Conservation (phyloP, 2,113 vertebrate genomes). For the Dendropsophus ebraccatus region DNA sequence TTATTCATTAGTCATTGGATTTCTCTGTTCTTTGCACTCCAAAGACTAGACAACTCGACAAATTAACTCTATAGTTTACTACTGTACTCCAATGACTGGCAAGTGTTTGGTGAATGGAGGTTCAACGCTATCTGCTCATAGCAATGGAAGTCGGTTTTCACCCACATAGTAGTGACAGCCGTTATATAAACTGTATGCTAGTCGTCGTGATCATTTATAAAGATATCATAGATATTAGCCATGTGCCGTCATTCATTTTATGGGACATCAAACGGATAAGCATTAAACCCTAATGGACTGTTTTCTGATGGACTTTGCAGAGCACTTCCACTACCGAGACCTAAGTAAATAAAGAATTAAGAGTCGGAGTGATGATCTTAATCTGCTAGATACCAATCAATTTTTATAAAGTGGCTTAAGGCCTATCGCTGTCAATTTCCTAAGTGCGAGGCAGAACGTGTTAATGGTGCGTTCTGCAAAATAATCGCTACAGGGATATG, state of each 20-base stretch:
- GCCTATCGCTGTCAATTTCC: neutral
- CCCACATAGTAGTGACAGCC: neutral
- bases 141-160: neutral
- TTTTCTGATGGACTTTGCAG: neutral
- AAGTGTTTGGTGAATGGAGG: neutral
- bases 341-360: constrained; percentile 8
- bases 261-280: neutral
- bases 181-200: neutral
- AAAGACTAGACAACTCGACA: neutral
- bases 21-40: neutral
- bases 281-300: neutral
- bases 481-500: neutral
- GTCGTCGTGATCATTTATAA: neutral
- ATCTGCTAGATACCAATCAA: constrained; percentile 18
- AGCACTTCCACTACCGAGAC: neutral
- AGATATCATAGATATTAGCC: neutral
- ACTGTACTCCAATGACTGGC: neutral
- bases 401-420: constrained; percentile 30
- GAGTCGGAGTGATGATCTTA: neutral
- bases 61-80: neutral
- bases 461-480: neutral
- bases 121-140: neutral
- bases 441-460: neutral
- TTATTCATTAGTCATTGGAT: neutral
- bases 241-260: neutral